Conservation (phyloP, 2,797 vertebrate species). For the Aplochiton taeniatus region DNA sequence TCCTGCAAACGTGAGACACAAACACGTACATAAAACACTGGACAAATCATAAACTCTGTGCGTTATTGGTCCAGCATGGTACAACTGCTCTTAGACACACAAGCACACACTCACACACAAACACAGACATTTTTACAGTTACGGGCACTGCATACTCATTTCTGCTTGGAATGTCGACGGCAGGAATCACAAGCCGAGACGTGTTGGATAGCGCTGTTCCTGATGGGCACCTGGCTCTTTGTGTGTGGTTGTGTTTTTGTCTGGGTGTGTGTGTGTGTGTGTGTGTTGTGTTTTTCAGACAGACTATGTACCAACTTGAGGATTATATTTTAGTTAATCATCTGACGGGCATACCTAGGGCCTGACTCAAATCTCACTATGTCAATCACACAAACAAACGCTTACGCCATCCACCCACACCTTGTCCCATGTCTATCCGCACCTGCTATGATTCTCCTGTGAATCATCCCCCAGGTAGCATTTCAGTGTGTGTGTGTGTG, state of each 20-base stretch:
- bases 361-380: constrained; percentile 47
- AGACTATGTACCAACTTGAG: constrained; percentile 30
- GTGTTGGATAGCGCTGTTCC: constrained; percentile 50
- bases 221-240: constrained; percentile 59
- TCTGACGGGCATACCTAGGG: constrained; percentile 61
- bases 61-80: no score
- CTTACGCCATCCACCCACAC: constrained; percentile 20
- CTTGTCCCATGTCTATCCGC: constrained; percentile 27
- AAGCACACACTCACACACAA: not conserved
- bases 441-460: constrained; percentile 39
- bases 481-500: constrained; percentile 25
- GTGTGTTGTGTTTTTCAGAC: constrained; percentile 20
- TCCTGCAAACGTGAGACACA: constrained; percentile 87
- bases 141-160: constrained; percentile 46
- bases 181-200: constrained; percentile 61
- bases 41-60: not conserved
- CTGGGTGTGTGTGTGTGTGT: constrained; percentile 14
- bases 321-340: constrained; percentile 61
- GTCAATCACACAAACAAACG: not conserved
- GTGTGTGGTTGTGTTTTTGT: constrained; percentile 34
- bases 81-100: not conserved
- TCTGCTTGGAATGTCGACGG: constrained; percentile 59
- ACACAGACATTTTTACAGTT: not conserved
- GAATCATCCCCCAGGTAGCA: no score
- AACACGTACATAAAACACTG: not conserved